Base-by-base conservation (phyloP, 2,797 vertebrate species). In the Sebastes matsubarae region DNA sequence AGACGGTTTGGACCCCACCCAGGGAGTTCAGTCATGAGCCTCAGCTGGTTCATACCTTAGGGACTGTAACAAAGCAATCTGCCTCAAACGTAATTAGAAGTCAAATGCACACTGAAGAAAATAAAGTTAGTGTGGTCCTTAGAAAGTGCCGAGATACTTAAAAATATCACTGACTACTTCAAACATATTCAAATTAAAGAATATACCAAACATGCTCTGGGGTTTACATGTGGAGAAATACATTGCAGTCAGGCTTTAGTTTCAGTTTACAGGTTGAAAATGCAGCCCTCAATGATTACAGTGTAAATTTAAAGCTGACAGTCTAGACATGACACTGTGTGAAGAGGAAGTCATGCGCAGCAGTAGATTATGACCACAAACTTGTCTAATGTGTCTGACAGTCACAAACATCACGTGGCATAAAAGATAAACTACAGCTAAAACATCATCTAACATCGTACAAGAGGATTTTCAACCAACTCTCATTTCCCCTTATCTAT, bases 1-100 rank as follows among this genome's bases (percentile, higher is more conserved):
- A 81, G 86, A 88, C 87, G 72, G 84, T 85, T 80, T 82, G 82
- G 77, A 88, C 89, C 75, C 83, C 86, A 84, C 89, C 91, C 92
- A 83, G 54, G 25, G 84, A 87, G 83, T 29, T 88, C 68, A 84
- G 72, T 50, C 83, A 27, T 32, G 27, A 86, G 58, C 77, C 36
- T 72, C 65, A 55, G 75, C 78, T 77, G 72, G 22, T 10, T 82
- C 32, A 27, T 65, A 83, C 84, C 77, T 84, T 20, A 13, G 83
- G 83, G 89, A 84, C 77, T 59, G 46, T 52, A 77, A 75, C 72
- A 78, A 70, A 78, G 68, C 57, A 68, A 65, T 69, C 67, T 70
- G 29, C 59, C 42, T 68, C 71, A 58, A 63, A 84, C 66, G 24
- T 79, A 61, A 63, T 42, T 59, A 74, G 25, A 36, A 36, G 52